A percentile compares a stretch with the other conserved stretches of the same genome.
Conservation (phyloP, 1,140 invertebrate species). For the Saccostrea echinata region DNA sequence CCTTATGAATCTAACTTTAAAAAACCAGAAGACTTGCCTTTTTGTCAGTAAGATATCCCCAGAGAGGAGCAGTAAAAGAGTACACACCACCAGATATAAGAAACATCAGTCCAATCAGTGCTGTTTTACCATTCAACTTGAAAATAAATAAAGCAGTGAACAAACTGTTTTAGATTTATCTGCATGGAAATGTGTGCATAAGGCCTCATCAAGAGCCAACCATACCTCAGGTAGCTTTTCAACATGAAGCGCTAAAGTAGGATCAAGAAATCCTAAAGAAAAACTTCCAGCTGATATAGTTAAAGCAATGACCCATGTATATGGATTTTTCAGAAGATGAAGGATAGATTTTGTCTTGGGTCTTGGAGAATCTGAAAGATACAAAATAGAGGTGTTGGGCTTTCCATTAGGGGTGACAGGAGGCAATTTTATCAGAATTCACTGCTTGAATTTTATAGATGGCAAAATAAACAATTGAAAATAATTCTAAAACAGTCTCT, state of each 20-base stretch:
- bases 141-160: background rate
- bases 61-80: conserved; percentile 75
- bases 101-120: conserved; percentile 76
- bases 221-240: background rate
- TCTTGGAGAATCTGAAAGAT: background rate
- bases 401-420: no score
- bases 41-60: conserved; percentile 75
- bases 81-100: conserved; percentile 74
- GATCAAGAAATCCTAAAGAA: background rate
- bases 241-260: background rate
- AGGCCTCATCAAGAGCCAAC: background rate
- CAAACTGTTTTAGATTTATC: background rate
- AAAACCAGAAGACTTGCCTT: conserved; percentile 61
- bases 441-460: no score
- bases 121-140: conserved; percentile 72
- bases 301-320: background rate
- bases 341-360: background rate
- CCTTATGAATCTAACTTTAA: background rate
- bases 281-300: background rate
- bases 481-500: no score
- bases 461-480: no score
- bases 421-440: no score
- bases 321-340: background rate
- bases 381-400: background rate
- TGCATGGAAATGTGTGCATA: background rate